Conservation (phyloP, 2,797 vertebrate genomes). For the Falco concolor region DNA sequence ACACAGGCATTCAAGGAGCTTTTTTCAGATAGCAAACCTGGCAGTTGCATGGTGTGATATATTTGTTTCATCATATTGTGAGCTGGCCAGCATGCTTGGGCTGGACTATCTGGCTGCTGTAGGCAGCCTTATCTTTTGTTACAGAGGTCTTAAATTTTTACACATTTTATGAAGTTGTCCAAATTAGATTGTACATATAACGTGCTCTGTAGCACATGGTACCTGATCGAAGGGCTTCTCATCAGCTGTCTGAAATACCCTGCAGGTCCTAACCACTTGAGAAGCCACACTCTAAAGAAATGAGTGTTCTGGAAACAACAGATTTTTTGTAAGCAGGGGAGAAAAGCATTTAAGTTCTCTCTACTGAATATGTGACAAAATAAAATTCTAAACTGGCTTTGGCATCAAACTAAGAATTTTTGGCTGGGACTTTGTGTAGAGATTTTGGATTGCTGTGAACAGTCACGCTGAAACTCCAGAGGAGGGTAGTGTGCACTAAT, state of each 20-base stretch:
- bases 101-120: not conserved
- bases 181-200: not conserved
- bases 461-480: not conserved
- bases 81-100: not conserved
- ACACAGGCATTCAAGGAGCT: no score
- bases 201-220: not conserved
- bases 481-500: not conserved
- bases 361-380: not conserved
- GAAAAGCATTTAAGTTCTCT: not conserved
- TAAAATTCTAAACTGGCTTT: not conserved
- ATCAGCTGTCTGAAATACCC: not conserved
- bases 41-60: fast-evolving
- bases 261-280: fast-evolving
- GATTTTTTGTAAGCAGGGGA: not conserved
- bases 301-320: not conserved
- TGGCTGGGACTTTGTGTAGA: not conserved
- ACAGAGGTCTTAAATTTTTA: not conserved
- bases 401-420: not conserved
- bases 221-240: not conserved
- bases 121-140: not conserved
- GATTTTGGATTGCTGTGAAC: not conserved
- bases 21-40: not conserved
- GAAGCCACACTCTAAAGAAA: not conserved
- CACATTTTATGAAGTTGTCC: not conserved
- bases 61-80: not conserved